Evolutionary conservation across 2,113 vertebrate genomes (phyloP), one percentile per base, ranked within the genome.

Genomic region (Seriola rivoliana): DNA sequence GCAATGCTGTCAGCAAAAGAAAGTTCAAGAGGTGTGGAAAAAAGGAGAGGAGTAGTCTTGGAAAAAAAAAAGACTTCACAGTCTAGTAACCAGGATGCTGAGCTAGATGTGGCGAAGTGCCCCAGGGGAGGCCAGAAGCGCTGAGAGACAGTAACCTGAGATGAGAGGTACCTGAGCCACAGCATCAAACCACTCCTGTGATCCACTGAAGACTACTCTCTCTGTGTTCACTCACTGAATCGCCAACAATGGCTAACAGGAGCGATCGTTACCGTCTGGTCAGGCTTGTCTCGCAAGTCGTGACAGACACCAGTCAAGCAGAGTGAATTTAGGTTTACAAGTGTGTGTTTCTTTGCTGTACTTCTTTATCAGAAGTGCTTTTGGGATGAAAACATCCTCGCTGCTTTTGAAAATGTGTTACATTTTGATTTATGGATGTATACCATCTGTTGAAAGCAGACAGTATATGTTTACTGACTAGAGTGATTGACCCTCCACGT

Each of bases 1-100:
- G 94, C 92, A 21, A 73, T 17, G 92, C 93, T 86, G 32, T 62
- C 36, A 85, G 95, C 90, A 88, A 82, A 78, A 89, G 80, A 92
- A 91, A 88, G 92, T 94, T 94, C 91, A 93, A 94, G 88, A 91
- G 84, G 91, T 82, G 81, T 77, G 75, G 68, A 85, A 83, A 85
- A 81, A 89, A 81, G 58, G 50, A 71, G 75, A 46, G 81, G 14
- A 78, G 85, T 57, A 65, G 48, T 79, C 63, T 79, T 69, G 71
- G 13, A 74, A 85, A 79, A 66, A 48, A 71, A 75, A 69, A 54
- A 58, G 55, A 60, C 78, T 92, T 85, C 84, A 84, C 72, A 90
- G 80, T 86, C 64, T 87, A 38, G 84, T 74, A 84, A 72, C 77
- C 75, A 74, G 85, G 86, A 85, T 89, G 85, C 83, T 82, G 85